phyloP scores from a whole-genome alignment of 2,797 vertebrate species.

The Pseudomugil gertrudae region DNA sequence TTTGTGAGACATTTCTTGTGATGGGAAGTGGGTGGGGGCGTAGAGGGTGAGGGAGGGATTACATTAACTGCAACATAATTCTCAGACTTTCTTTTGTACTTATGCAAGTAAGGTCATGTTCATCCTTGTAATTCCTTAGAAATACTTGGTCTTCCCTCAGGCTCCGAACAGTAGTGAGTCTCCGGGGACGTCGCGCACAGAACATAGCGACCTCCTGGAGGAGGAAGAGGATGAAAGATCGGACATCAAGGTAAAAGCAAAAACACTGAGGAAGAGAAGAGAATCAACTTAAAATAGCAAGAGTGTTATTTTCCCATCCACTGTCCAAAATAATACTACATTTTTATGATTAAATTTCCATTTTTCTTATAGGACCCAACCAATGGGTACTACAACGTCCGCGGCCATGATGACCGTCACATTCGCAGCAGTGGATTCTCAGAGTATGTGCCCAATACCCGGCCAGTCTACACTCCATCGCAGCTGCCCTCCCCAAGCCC shows the following conservation, averaged over 20 bases:
- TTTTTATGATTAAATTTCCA: not conserved
- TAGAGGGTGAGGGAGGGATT: not conserved
- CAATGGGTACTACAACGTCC: slow-evolving; percentile 93
- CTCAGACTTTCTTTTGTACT: slow-evolving; percentile 35
- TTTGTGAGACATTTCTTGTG: slow-evolving; percentile 16
- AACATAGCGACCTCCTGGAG: slow-evolving; percentile 88
- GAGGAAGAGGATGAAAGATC: slow-evolving; percentile 88
- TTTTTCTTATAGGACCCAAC: slow-evolving; percentile 85
- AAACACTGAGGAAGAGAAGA: slow-evolving; percentile 11
- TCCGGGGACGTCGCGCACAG: slow-evolving; percentile 86
- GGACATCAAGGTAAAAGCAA: slow-evolving; percentile 84
- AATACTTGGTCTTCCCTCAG: slow-evolving; percentile 74
- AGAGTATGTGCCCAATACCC: slow-evolving; percentile 84
- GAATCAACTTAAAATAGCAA: slow-evolving; percentile 21
- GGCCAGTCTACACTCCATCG: slow-evolving; percentile 84
- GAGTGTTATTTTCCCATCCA: slow-evolving; percentile 7
- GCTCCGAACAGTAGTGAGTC: slow-evolving; percentile 90
- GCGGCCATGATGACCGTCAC: slow-evolving; percentile 86
- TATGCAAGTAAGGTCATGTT: slow-evolving; percentile 48
- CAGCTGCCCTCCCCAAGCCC: slow-evolving; percentile 85
- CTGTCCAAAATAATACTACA: slow-evolving; percentile 3
- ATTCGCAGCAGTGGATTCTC: slow-evolving; percentile 84
- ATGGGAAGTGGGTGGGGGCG: slow-evolving; percentile 2
- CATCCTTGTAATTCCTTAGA: slow-evolving; percentile 58
- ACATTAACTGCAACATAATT: slow-evolving; percentile 24